Base-by-base conservation (phyloP, 2,888 invertebrate genomes). In the Serrognathus titanus region DNA sequence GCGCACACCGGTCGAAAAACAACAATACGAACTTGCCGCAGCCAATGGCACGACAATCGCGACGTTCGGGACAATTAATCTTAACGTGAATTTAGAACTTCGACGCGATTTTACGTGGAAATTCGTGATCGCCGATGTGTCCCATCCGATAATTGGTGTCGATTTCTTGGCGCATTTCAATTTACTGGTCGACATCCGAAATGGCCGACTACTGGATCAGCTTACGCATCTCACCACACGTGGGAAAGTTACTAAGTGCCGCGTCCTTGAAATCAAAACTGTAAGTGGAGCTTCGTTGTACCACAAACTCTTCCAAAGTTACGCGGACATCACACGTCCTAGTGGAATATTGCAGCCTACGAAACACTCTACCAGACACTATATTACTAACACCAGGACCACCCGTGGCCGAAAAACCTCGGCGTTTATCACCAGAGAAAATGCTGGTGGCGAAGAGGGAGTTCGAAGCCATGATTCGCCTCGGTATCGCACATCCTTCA, bases 401-500 rank as follows among this genome's bases (percentile, higher is more conserved):
- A 20, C 55, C 55, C 0, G 53, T 54, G 13, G 53, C 53, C 35
- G 39, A 62, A 5, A 60, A 61, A 46, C 62, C 72, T 1, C 62
- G 73, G 7, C 63, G 73, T 0, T 56, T 76, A 2, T 52, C 64
- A 7, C 63, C 66, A 5, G 66, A 69, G 7, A 66, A 65, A 48
- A 55, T 67, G 6, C 36, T 39, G 5, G 53, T 46, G 1, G 68
- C 67, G 1, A 66, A 67, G 53, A 31, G 45, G 31, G 67, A 70
- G 35, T 71, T 73, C 54, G 39, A 62, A 7, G 49, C 43, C 7
- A 61, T 74, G 64, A 24, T 67, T 11, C 49, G 67, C 35, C 49
- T 58, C 12, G 71, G 71, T 8, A 66, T 66, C 24, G 41, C 59
- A n/a, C 57, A 66, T 3, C 69, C 63, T 1, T 72, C 69, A 1